Evolutionary conservation across 2,888 invertebrate species (phyloP), one percentile per base, ranked within the genome.

Genomic region (Phaedon cochleariae): DNA sequence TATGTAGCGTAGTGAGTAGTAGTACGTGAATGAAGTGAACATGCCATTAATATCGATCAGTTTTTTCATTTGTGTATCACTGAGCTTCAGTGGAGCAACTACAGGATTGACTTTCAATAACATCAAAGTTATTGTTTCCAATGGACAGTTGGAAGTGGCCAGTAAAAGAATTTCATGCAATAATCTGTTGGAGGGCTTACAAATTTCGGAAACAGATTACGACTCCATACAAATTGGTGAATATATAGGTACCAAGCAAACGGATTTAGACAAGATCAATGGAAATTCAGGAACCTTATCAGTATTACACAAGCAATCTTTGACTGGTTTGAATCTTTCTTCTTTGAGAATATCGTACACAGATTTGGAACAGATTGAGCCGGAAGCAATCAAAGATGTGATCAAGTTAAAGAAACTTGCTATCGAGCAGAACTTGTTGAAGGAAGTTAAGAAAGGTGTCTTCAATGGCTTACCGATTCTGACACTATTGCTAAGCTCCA

Each of bases 281-380:
- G 55, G 55, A 15, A 7, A 37, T 41, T 10, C 49, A 52, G 41
- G 49, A 6, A 4, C 18, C n/a, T n/a, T 62, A 29, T 59, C 52
- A 10, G n/a, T 59, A n/a, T 17, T 62, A 21, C 49, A 53, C 45
- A 59, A 49, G 21, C 45, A 20, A n/a, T 58, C 65, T 34, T 54
- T 65, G 18, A 53, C 20, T 17, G 10, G 49, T 18, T 7, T 65
- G 6, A 49, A 53, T 15, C 34, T 57, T 17, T 48, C 18, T 1
- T 53, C 53, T 7, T 26, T 65, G 10, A 49, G 22, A n/a, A 65
- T 65, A 9, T n/a, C 22, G 9, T 49, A 29, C 29, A 57, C 65
- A 7, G 18, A 65, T 60, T 48, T 65, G 34, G 15, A 41, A 18
- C 59, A 59, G 7, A 21, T 65, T n/a, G 53, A 65, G 7, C 49